phyloP scores from a whole-genome alignment of 2,113 vertebrate genomes.

The Eulemur macaco region DNA sequence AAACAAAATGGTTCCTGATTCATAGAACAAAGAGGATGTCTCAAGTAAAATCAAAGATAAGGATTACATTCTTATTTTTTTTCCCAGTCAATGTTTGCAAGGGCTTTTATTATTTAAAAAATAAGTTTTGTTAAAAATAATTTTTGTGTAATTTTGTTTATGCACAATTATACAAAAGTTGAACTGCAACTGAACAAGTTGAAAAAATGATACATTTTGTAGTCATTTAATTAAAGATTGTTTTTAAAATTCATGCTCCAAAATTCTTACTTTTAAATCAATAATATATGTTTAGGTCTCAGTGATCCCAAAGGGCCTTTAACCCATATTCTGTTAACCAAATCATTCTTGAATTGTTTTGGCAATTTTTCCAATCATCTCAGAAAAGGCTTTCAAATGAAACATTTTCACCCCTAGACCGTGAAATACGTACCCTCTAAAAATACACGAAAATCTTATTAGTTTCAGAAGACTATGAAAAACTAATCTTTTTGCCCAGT shows the following conservation, averaged over 20 bases:
- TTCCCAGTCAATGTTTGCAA: neutral
- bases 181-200: neutral
- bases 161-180: neutral
- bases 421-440: slow-evolving; percentile 18
- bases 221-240: neutral
- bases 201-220: neutral
- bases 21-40: neutral
- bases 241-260: slow-evolving; percentile 26
- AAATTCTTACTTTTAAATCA: slow-evolving; percentile 24
- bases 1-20: slow-evolving; percentile 11
- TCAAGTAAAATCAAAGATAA: slow-evolving; percentile 36
- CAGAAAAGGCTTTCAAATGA: neutral
- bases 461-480: slow-evolving; percentile 17
- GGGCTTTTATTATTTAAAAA: neutral
- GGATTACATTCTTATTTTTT: neutral
- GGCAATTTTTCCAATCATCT: neutral
- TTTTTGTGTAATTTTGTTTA: neutral
- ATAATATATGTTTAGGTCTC: neutral
- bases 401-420: neutral
- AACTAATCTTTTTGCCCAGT: neutral
- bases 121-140: neutral
- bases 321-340: neutral
- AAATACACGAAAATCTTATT: slow-evolving; percentile 6
- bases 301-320: neutral
- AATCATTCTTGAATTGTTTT: slow-evolving; percentile 38